Conservation (phyloP, 1,140 invertebrate species). For the Aphelenchoides fujianensis region DNA sequence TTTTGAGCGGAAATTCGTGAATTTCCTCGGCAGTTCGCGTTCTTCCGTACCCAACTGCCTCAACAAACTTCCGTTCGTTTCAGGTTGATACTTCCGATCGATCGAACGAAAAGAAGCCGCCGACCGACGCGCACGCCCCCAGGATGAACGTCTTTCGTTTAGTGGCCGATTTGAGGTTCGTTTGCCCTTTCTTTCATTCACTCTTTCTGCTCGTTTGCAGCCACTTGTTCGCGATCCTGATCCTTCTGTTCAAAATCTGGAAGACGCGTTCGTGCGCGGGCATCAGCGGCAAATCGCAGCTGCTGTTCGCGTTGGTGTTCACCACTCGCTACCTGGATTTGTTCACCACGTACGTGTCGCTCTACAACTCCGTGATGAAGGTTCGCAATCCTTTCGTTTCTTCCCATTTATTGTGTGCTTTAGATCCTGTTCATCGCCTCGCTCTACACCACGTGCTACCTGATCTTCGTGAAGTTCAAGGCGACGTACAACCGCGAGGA, state of each 20-base stretch:
- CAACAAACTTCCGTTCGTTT: too few species aligned
- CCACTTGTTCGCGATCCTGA: conserved; percentile 43
- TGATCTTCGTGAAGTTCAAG: conserved; percentile 96
- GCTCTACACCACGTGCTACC: conserved; percentile 83
- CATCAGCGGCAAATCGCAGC: conserved; percentile 94
- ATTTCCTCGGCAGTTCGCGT: too few species aligned
- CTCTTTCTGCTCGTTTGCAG: too few species aligned
- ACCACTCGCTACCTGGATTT: conserved; percentile 90
- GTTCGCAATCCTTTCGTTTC: conserved; percentile 40
- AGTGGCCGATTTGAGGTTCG: conserved; percentile 37
- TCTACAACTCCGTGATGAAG: conserved; percentile 97
- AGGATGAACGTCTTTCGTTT: conserved; percentile 43
- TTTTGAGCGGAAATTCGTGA: too few species aligned
- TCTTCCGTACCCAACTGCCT: too few species aligned
- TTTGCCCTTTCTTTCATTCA: conserved; percentile 42
- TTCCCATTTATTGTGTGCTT: conserved; percentile 37
- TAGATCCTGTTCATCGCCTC: conserved; percentile 80
- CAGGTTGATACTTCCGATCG: too few species aligned
- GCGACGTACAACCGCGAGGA: conserved; percentile 63
- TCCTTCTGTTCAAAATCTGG: conserved; percentile 43
- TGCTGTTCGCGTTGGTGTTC: conserved; percentile 92
- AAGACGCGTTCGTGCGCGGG: too few species aligned
- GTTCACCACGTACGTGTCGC: conserved; percentile 85
- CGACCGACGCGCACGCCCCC: too few species aligned
- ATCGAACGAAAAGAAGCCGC: too few species aligned